Evolutionary conservation across 2,113 vertebrate species (phyloP), one percentile per base, ranked within the genome.

Genomic region (Eptatretus burgeri): DNA sequence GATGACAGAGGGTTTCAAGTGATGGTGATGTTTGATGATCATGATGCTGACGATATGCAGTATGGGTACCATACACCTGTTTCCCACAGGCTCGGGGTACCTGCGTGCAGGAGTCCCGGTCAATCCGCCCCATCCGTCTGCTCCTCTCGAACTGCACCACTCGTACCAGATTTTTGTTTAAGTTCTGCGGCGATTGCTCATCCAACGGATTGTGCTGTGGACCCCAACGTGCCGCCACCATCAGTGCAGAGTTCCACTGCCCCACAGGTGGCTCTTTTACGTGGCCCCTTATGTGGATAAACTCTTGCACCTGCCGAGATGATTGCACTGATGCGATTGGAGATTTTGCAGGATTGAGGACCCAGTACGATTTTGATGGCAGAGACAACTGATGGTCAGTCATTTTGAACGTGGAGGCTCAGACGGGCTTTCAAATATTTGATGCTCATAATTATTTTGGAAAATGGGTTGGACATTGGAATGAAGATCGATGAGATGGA

Each of bases 221-320:
- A 51, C 89, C 88, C 19, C 85, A 78, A 52, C 82, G 81, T 68
- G 87, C 85, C 14, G 76, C 68, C 67, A 80, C 82, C 71, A 79
- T 85, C 68, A 81, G 77, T 1, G 69, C 95, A 51, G 73, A 78
- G 68, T 98, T 98, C 67, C 77, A 76, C 13, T 98, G 89, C 65
- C 78, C 78, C 52, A 77, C 70, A 0, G 80, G 82, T 70, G 73
- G 77, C 51, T 77, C 65, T 13, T 77, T 80, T n/a, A 74, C 73
- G 64, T 93, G 91, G 88, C 86, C 81, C 74, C 84, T 98, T 83
- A 81, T 85, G 74, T 93, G 84, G 91, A 79, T 94, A 68, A 85
- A 73, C 1, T 93, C 91, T 1, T 96, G 89, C 2, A 79, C 87
- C 63, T 96, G 89, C 66, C 82, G 89, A 69, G 81, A 73, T 74